Conservation (phyloP, 53 echinoderm and acorn worm species). For the Astropecten irregularis region DNA sequence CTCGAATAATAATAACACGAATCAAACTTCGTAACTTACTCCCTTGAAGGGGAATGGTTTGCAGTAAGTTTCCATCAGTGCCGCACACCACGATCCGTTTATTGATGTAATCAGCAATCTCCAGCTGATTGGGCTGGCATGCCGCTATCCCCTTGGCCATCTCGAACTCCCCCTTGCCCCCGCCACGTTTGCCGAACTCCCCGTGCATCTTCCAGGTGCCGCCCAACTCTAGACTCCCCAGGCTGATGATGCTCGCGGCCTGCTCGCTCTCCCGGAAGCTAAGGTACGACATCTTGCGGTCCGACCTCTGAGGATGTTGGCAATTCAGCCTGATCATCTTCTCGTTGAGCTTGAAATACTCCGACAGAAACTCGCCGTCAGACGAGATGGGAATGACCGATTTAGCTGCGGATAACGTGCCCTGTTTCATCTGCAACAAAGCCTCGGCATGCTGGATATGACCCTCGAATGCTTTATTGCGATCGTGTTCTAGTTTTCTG, state of each 20-base stretch:
- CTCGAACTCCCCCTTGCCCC: background rate
- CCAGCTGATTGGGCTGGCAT: background rate
- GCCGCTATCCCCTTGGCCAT: slow-evolving; percentile 21
- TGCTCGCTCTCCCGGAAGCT: background rate
- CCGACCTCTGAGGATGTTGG: background rate
- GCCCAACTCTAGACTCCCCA: background rate
- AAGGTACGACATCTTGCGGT: background rate
- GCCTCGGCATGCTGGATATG: background rate
- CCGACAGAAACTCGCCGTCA: background rate
- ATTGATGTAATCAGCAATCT: slow-evolving; percentile 7
- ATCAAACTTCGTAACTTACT: too few relatives aligned
- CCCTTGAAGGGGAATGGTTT: background rate
- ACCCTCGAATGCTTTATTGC: background rate
- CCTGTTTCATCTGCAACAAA: background rate
- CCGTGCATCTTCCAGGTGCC: background rate
- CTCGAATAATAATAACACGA: too few relatives aligned
- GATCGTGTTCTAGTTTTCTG: background rate
- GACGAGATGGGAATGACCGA: background rate
- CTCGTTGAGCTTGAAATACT: background rate
- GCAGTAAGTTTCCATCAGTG: background rate
- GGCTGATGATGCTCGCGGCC: background rate
- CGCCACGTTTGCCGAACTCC: background rate
- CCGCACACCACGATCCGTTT: slow-evolving; percentile 8
- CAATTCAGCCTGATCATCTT: background rate
- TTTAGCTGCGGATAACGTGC: background rate